Evolutionary conservation across 1,140 invertebrate genomes (phyloP).

Genomic region (Cydia strobilella): DNA sequence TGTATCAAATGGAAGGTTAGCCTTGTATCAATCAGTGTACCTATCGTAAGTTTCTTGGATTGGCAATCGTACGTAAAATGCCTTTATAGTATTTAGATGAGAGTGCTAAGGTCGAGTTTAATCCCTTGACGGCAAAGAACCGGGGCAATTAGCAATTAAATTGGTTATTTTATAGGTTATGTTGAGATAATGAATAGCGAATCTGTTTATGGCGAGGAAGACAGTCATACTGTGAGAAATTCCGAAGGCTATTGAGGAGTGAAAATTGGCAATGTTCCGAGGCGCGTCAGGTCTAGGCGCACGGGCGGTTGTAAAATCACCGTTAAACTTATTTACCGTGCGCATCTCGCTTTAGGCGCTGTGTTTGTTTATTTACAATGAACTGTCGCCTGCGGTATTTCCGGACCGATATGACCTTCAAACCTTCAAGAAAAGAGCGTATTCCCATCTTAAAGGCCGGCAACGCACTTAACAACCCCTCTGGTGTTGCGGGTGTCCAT

Average conservation of each 20-base stretch:
- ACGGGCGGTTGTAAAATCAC: constrained; percentile 68
- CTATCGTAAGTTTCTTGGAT: constrained; percentile 8
- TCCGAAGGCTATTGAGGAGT: constrained; percentile 70
- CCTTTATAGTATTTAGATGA: constrained; percentile 10
- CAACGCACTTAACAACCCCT: no score
- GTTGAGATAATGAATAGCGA: constrained; percentile 39
- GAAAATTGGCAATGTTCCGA: constrained; percentile 76
- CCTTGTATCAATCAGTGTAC: constrained; percentile 21
- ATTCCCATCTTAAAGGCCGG: no score
- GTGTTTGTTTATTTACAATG: constrained; percentile 61
- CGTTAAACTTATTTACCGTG: constrained; percentile 78
- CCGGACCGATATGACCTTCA: no score
- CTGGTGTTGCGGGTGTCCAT: no score
- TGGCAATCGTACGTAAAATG: constrained; percentile 10
- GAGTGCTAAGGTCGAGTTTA: constrained; percentile 12
- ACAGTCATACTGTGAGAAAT: constrained; percentile 69
- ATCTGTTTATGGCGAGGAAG: constrained; percentile 55
- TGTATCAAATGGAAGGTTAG: constrained; percentile 18
- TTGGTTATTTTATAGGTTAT: constrained; percentile 25
- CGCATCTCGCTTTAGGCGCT: constrained; percentile 72
- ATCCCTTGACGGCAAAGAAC: constrained; percentile 11
- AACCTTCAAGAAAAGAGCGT: no score
- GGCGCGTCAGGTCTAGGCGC: constrained; percentile 48
- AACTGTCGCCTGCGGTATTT: no score
- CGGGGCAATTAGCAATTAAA: constrained; percentile 11